These are phyloP conservation scores for Protomyctophum bolini DNA, from an alignment of 2,113 vertebrate genomes.

Conservation along the genomic window DNA sequence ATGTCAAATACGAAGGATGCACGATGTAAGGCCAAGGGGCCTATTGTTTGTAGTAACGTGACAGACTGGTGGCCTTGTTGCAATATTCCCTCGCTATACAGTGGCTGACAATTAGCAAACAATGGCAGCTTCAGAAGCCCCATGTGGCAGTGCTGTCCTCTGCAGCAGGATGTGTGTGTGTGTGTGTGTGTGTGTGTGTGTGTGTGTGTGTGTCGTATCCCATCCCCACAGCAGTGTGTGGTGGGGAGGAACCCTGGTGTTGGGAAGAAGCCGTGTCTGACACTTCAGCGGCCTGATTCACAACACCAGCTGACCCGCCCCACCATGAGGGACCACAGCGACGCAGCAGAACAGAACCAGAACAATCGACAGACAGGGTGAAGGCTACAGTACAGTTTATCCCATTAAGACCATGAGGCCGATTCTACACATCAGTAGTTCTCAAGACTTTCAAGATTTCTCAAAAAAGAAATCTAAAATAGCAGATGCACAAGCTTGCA, in stretches of 20 bases:
- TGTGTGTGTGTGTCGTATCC: not conserved
- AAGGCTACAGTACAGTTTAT: not conserved
- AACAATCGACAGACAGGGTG: not conserved
- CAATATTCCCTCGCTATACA: too few relatives aligned
- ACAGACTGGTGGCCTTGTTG: too few relatives aligned
- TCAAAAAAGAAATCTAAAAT: too few relatives aligned
- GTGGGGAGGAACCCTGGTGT: constrained; percentile 93
- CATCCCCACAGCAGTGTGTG: constrained; percentile 56
- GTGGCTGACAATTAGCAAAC: too few relatives aligned
- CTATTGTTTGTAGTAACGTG: too few relatives aligned
- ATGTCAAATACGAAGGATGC: too few relatives aligned
- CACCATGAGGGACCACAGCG: constrained; percentile 66
- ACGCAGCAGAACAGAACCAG: not conserved
- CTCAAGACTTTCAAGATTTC: not conserved
- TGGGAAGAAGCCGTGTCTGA: constrained; percentile 96
- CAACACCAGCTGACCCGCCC: constrained; percentile 98
- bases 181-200: too few relatives aligned
- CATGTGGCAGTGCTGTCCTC: too few relatives aligned
- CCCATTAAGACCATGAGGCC: not conserved
- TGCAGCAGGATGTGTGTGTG: too few relatives aligned
- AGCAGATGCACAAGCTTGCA: too few relatives aligned
- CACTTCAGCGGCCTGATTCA: constrained; percentile 97
- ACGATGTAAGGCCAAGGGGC: too few relatives aligned
- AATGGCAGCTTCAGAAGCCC: too few relatives aligned
- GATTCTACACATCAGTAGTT: not conserved